Evolutionary conservation across 2,888 invertebrate species (phyloP), one percentile per base, ranked within the genome.

Genomic region (Drosophila leonis): DNA sequence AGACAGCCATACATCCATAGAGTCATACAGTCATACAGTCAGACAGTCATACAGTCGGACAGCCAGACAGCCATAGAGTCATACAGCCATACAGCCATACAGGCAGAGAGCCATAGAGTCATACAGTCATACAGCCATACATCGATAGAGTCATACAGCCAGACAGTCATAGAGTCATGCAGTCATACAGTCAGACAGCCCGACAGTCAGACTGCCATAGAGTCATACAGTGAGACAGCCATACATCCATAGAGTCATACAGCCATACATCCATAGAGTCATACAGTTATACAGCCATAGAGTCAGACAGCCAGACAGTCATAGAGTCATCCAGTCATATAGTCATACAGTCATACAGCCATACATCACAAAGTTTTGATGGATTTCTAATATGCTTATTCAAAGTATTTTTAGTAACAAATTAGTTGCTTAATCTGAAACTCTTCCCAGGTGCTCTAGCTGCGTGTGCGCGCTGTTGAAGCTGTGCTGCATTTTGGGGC

Each of bases 381-480:
- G 20, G 6, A 42, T 20, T 42, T 20, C 42, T 12, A 20, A 12
- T 42, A 2, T 10, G 15, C n/a, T 37, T n/a, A 33, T 33, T 33
- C 13, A 0, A 35, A 15, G 35, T 20, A 24, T 44, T 44, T 27
- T 29, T n/a, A 48, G 29, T 10, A 48, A 9, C 6, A n/a, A 48
- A 48, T 29, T 27, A 55, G 49, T 31, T 57, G 46, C 42, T 37
- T 62, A 46, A 39, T 68, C 62, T 12, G 6, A 33, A n/a, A 3
- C 18, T 37, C n/a, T 46, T 57, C 29, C 20, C 0, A 24, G 41
- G 39, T n/a, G 29, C 18, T 24, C 10, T 6, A 3, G 3, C 35
- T 2, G n/a, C n/a, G n/a, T 18, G 18, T 29, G n/a, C 10, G 29
- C 7, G 24, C 3, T 13, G 33, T 1, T 35, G 4, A 20, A n/a